Base-by-base conservation (phyloP, 2,113 vertebrate genomes). In the Alethe diademata region DNA sequence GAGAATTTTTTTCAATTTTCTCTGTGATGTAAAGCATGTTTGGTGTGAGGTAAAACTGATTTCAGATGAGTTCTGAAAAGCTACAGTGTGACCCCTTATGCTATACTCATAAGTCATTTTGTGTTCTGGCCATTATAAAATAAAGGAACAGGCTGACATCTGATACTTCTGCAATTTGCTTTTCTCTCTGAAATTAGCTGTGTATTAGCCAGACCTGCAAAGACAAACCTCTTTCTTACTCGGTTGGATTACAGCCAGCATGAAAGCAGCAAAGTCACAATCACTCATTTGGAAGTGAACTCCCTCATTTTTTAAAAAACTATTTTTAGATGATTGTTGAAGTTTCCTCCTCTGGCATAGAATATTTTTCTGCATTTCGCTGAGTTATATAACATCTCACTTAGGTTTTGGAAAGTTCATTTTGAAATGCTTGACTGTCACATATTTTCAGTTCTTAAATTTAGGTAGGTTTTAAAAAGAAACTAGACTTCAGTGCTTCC, bases 21-120 rank as follows among this genome's bases (percentile, higher is more conserved):
- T 67, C 18, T 90, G 3, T 40, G 36, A 8, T 6, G 57, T 23
- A 64, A 81, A n/a, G 47, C 70, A 48, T 12, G 13, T 76, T 90
- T 56, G 51, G 45, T 12, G 54, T 79, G 23, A 50, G 13, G 14
- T 90, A 71, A 69, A 90, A 71, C 26, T 70, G 8, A 56, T 60
- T 95, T 92, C 56, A 88, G 29, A 25, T 66, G 64, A 78, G 19
- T 81, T 91, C 45, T 92, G 61, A 91, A 94, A 83, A 86, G 18
- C 76, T 75, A 17, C 67, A 45, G 40, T 38, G 51, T 91, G 78
- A 88, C 54, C 23, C 10, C 16, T 23, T 62, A 29, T 92, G 38
- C 48, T 53, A 29, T 38, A 51, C 19, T 53, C 9, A 0, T 35
- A 84, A 88, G 22, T 87, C 8, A 60, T 89, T 84, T 91, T 86